Percentiles rank a stretch among this genome's conserved stretches.
phyloP scores from a whole-genome alignment of 2,888 invertebrate genomes.

The Cheiracanthium punctorium region DNA sequence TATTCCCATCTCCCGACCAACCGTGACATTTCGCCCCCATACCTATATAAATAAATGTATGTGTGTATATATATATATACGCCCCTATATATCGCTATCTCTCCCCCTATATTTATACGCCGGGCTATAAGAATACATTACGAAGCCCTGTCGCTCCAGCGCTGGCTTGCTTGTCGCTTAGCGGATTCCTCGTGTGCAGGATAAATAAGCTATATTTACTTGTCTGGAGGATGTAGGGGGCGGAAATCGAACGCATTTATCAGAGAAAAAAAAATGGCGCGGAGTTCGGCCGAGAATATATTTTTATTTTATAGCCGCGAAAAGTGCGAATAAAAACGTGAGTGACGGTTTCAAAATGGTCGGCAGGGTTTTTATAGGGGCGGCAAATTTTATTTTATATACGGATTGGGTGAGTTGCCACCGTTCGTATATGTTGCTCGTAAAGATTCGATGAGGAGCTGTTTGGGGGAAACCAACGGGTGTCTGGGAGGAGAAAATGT shows the following conservation, averaged over 20 bases:
- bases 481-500: conserved; percentile 37
- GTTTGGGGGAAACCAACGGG: background rate
- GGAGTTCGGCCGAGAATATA: conserved; percentile 56
- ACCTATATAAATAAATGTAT: conserved; percentile 61
- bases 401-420: conserved; percentile 21
- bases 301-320: conserved; percentile 69
- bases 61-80: conserved; percentile 56
- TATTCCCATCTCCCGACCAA: conserved; percentile 32
- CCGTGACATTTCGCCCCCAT: conserved; percentile 56
- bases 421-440: conserved; percentile 53
- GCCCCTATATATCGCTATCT: conserved; percentile 60
- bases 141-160: conserved; percentile 14
- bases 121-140: conserved; percentile 49
- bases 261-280: conserved; percentile 45
- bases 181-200: conserved; percentile 44
- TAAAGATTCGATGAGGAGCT: conserved; percentile 37
- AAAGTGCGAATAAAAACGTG: conserved; percentile 66
- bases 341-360: conserved; percentile 60
- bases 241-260: conserved; percentile 64
- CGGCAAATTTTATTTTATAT: conserved; percentile 69
- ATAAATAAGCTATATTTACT: conserved; percentile 70
- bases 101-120: conserved; percentile 59
- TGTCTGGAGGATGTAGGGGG: conserved; percentile 49
- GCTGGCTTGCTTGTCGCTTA: conserved; percentile 38
- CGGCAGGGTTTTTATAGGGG: conserved; percentile 59